Evolutionary conservation across 2,797 vertebrate genomes (phyloP), one percentile per base, ranked within the genome.

Genomic region (Urophycis tenuis): DNA sequence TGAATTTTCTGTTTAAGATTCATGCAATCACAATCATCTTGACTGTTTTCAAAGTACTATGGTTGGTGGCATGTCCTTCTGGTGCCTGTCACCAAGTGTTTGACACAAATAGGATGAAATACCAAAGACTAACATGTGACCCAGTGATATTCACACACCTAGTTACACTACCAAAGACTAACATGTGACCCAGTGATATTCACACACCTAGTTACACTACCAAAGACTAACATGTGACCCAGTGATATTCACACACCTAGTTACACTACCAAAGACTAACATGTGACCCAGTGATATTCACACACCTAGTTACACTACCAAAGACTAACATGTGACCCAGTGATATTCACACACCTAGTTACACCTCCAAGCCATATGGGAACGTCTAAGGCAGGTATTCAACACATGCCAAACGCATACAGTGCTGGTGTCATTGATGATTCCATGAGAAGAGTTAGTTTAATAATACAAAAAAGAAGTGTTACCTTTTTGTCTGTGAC

Each of bases 61-160:
- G 36, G 7, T 17, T 17, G 15, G 41, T 15, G 41, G 41, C 41
- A 17, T 45, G 41, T 6, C 39, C 39, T 41, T 12, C 39, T 41
- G 15, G 9, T 17, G 41, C 17, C 41, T 15, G 74, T 53, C 11
- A 35, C 71, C 74, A 64, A 77, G 35, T 69, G 69, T 79, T 71
- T 6, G 29, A 80, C 78, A 80, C 83, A 82, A 41, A 49, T 14
- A 74, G 77, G 22, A 72, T 31, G 70, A 32, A 83, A 72, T 6
- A 25, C 70, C 25, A 84, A 33, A 71, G 82, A 80, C 81, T 78
- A 73, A 36, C 41, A 3, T 76, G 83, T 84, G 82, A 89, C 86
- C 79, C 79, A 74, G 75, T 82, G 79, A 81, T 83, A 22, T 88
- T 75, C 82, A 81, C 85, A 89, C 87, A 84, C 87, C 86, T 19